Conservation (phyloP, 1,140 invertebrate genomes). For the Spodoptera litura region DNA sequence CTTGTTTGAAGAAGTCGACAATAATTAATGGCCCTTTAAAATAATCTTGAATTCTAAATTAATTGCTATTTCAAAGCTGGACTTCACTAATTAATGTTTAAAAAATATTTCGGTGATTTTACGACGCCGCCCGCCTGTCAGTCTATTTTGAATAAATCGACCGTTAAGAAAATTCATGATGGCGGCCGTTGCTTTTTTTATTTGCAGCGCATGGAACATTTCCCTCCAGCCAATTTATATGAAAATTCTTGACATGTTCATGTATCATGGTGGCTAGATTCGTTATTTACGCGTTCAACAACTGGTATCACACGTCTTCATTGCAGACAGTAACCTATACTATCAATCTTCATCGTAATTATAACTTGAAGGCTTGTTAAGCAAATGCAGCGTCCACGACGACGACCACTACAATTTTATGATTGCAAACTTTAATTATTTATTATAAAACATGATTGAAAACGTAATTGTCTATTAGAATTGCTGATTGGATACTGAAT, state of each 20-base stretch:
- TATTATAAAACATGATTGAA: conserved; percentile 26
- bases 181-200: neutral
- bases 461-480: conserved; percentile 17
- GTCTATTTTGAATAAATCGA: conserved; percentile 27
- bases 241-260: neutral
- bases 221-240: conserved; percentile 2
- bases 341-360: conserved; percentile 51
- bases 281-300: neutral
- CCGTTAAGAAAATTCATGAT: conserved; percentile 13
- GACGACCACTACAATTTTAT: conserved; percentile 28
- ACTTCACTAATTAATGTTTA: conserved; percentile 14
- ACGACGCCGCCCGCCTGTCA: neutral
- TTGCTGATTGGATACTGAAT: neutral
- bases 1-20: conserved; percentile 45
- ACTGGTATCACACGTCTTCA: conserved; percentile 9
- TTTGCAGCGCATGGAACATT: conserved; percentile 3
- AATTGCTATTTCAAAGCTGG: conserved; percentile 22
- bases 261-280: neutral
- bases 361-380: conserved; percentile 45
- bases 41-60: conserved; percentile 23
- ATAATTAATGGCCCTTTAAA: conserved; percentile 22
- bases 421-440: conserved; percentile 39
- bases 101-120: conserved; percentile 7
- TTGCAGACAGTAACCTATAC: neutral
- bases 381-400: conserved; percentile 13